Evolutionary conservation across 2,113 vertebrate genomes (phyloP).

Genomic region (Semnornis frantzii): DNA sequence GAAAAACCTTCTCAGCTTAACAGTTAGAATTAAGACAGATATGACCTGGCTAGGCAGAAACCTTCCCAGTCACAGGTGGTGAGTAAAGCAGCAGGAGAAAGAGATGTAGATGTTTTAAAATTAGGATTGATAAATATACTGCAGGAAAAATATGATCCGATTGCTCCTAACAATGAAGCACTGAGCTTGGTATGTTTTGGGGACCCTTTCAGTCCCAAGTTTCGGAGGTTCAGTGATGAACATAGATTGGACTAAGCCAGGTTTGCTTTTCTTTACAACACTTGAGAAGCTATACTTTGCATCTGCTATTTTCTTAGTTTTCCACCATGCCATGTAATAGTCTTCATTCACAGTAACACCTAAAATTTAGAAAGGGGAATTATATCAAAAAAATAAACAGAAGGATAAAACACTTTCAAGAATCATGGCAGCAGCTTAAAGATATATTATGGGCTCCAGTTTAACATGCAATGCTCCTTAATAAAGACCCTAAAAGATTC

Average conservation of each 20-base stretch:
- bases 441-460: not conserved
- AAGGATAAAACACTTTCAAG: not conserved
- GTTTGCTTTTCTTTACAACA: not conserved
- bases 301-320: not conserved
- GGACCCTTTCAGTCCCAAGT: not conserved
- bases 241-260: not conserved
- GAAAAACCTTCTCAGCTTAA: not conserved
- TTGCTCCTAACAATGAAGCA: not conserved
- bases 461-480: not conserved
- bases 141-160: not conserved
- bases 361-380: not conserved
- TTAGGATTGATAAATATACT: not conserved
- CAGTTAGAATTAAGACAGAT: not conserved
- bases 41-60: not conserved
- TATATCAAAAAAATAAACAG: not conserved
- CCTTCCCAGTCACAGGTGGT: not conserved
- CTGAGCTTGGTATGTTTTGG: not conserved
- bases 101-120: not conserved
- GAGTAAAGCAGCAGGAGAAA: not conserved
- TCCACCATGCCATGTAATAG: not conserved
- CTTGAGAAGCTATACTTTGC: not conserved
- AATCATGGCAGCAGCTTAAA: not conserved
- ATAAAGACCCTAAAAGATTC: constrained; percentile 7
- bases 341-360: not conserved
- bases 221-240: not conserved